Conservation (phyloP, 2,113 vertebrate genomes). For the Daphoenositta chrysoptera region DNA sequence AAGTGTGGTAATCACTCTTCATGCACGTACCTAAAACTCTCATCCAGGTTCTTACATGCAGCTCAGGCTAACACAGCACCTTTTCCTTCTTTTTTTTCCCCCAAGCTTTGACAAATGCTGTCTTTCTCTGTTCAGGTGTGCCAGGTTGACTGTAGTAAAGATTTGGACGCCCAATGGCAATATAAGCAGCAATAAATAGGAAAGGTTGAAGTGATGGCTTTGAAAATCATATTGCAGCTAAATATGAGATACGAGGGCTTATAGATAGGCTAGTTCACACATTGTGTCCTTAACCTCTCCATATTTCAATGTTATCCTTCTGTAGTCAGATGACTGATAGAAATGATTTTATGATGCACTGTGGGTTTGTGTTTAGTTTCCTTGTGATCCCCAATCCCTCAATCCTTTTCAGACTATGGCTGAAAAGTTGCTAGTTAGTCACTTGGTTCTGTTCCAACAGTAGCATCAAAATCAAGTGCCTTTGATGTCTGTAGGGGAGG, state of each 20-base stretch:
- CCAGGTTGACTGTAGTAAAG: background rate
- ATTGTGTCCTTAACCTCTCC: too few species aligned
- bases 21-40: background rate
- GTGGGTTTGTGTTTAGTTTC: background rate
- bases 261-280: too few species aligned
- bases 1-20: background rate
- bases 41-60: background rate
- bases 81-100: background rate
- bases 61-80: background rate
- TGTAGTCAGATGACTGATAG: background rate
- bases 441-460: background rate
- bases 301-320: background rate
- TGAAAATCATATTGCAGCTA: background rate
- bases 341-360: background rate
- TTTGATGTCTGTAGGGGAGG: background rate
- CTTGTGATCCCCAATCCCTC: rapidly evolving
- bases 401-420: rapidly evolving
- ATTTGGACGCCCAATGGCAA: background rate
- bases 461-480: background rate
- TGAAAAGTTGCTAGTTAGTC: background rate
- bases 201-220: background rate
- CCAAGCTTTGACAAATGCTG: background rate
- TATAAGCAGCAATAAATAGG: background rate
- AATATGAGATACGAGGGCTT: too few species aligned
- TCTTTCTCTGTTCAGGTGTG: background rate